Evolutionary conservation across 2,888 invertebrate genomes (phyloP).

Genomic region (Agrilus mali): DNA sequence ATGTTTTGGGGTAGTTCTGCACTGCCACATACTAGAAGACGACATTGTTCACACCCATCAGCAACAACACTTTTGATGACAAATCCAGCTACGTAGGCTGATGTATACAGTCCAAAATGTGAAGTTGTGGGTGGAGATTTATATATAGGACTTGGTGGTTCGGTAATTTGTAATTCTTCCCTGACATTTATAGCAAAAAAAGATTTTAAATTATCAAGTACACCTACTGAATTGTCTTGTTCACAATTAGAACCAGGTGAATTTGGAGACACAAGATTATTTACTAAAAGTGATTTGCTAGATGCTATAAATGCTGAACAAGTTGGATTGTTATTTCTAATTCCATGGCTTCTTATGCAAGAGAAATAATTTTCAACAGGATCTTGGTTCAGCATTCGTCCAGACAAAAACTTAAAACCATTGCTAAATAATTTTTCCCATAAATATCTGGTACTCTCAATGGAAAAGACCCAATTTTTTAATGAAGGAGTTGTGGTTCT

Average conservation of each 20-base stretch:
- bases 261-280: conserved; percentile 10
- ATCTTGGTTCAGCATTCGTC: conserved; percentile 11
- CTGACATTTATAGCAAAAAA: neutral
- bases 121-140: no score
- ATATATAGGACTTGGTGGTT: no score
- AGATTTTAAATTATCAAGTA: neutral
- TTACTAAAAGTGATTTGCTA: conserved; percentile 10
- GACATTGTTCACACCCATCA: no score
- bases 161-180: no score
- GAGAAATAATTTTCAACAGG: conserved; percentile 12
- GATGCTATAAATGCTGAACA: conserved; percentile 7
- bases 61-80: no score
- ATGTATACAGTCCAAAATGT: no score
- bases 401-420: conserved; percentile 2
- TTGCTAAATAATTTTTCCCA: conserved; percentile 7
- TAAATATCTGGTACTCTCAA: neutral
- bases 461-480: conserved; percentile 1
- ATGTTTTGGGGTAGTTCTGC: no score
- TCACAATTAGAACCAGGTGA: conserved; percentile 12
- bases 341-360: conserved; percentile 8
- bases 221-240: conserved; percentile 5
- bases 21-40: no score
- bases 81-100: no score
- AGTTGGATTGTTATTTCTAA: conserved; percentile 7
- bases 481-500: neutral